A percentile compares a stretch with the other conserved stretches of the same genome.
phyloP scores from a whole-genome alignment of 2,113 vertebrate species.

The Chinchilla lanigera region DNA sequence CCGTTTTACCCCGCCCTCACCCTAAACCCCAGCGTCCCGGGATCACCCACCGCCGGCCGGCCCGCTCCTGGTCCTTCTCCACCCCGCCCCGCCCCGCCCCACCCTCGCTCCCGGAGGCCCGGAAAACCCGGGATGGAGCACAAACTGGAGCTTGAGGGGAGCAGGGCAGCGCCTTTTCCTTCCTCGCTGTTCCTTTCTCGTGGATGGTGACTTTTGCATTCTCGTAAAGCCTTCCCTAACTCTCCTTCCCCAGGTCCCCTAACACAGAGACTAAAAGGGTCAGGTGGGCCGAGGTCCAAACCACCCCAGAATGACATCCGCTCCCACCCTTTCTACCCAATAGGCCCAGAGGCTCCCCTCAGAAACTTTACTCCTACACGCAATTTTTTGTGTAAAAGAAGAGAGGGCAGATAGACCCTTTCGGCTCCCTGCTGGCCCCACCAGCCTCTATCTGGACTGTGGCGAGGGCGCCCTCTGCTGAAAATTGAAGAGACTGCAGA shows the following conservation, averaged over 20 bases:
- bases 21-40: conserved; percentile 80
- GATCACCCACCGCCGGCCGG: conserved; percentile 82
- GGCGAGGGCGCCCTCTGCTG: conserved; percentile 87
- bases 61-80: conserved; percentile 65
- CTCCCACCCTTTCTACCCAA: conserved; percentile 9
- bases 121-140: conserved; percentile 71
- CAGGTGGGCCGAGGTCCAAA: neutral
- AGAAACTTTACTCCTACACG: neutral
- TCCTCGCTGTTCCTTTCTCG: neutral
- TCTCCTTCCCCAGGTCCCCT: neutral
- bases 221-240: neutral
- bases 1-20: conserved; percentile 77
- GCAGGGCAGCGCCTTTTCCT: neutral
- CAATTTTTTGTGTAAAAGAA: neutral
- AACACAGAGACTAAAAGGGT: neutral
- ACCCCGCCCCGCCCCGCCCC: conserved; percentile 77
- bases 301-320: neutral
- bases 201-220: neutral
- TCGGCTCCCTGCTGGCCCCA: neutral
- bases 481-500: conserved; percentile 71
- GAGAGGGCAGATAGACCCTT: neutral
- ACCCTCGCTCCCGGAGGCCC: conserved; percentile 63
- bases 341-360: neutral
- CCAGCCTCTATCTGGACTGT: neutral
- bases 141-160: conserved; percentile 14